A percentile compares a stretch with the other conserved stretches of the same genome.
These are phyloP conservation scores for Guaruba guarouba DNA, from an alignment of 2,113 vertebrate genomes.

Conservation along the genomic window DNA sequence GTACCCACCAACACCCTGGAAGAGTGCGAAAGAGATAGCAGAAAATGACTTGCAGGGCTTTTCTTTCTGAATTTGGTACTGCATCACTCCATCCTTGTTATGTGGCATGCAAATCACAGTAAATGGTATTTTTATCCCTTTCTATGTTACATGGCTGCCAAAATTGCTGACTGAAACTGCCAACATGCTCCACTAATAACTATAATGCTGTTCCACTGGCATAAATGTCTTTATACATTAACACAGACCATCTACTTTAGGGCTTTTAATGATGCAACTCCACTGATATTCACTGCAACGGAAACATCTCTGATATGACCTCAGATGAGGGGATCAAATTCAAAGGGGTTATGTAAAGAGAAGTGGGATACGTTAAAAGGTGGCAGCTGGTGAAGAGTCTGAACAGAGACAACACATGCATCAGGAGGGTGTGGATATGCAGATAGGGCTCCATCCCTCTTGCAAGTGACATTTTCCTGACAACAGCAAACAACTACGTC, in stretches of 20 bases:
- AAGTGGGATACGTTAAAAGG: not conserved
- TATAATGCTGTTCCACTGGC: not conserved
- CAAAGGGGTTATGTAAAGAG: not conserved
- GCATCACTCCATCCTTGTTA: not conserved
- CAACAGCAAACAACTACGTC: not conserved
- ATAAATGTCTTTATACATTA: not conserved
- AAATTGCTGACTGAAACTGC: slow-evolving; percentile 16
- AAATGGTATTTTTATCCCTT: slow-evolving; percentile 2
- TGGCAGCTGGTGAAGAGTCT: not conserved
- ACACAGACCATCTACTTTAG: not conserved
- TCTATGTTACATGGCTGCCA: not conserved
- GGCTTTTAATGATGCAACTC: not conserved
- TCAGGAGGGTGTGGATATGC: not conserved
- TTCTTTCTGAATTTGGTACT: not conserved
- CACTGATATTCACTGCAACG: not conserved
- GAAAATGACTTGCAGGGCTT: not conserved
- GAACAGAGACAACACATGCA: not conserved
- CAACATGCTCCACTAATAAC: not conserved
- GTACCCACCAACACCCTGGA: not conserved
- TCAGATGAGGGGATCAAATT: not conserved
- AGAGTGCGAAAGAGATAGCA: not conserved
- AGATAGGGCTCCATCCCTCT: not conserved
- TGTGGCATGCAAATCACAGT: not conserved
- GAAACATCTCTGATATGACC: not conserved
- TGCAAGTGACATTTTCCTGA: slow-evolving; percentile 5